Evolutionary conservation across 2,113 vertebrate species (phyloP).

Genomic region (Coreoperca whiteheadi): DNA sequence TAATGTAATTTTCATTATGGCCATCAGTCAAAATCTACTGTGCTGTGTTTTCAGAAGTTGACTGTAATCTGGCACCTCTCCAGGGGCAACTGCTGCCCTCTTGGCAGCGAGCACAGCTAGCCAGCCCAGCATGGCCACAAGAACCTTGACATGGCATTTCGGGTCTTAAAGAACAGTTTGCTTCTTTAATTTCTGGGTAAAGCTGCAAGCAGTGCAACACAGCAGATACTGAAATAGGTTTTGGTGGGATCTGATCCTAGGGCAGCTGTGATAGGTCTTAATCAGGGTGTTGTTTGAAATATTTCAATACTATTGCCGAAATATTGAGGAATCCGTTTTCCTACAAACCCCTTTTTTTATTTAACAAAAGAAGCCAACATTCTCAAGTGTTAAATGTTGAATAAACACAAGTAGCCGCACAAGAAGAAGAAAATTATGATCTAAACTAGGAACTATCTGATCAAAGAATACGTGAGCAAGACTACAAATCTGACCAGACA

Average conservation of each 20-base stretch:
- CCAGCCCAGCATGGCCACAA: conserved; percentile 36
- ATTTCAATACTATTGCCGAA: not conserved
- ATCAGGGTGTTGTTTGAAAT: not conserved
- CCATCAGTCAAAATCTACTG: conserved; percentile 53
- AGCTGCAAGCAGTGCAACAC: conserved; percentile 3
- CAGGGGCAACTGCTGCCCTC: conserved; percentile 51
- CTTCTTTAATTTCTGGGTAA: conserved; percentile 19
- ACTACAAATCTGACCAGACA: not conserved
- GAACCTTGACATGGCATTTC: conserved; percentile 49
- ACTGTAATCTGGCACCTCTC: conserved; percentile 62
- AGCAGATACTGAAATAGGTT: not conserved
- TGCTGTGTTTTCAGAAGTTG: conserved; percentile 48
- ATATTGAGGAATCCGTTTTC: not conserved
- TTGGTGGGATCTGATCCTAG: not conserved
- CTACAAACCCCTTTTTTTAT: not conserved
- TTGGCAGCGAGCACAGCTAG: conserved; percentile 21
- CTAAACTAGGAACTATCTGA: not conserved
- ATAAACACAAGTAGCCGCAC: not conserved
- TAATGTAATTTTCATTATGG: conserved; percentile 47
- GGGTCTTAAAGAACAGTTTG: conserved; percentile 24
- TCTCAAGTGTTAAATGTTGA: too few relatives aligned
- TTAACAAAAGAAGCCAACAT: not conserved
- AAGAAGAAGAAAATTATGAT: not conserved
- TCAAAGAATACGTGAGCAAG: not conserved
- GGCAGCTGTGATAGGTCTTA: not conserved